Conservation (phyloP, 2,797 vertebrate species). For the Bradypodion pumilum region DNA sequence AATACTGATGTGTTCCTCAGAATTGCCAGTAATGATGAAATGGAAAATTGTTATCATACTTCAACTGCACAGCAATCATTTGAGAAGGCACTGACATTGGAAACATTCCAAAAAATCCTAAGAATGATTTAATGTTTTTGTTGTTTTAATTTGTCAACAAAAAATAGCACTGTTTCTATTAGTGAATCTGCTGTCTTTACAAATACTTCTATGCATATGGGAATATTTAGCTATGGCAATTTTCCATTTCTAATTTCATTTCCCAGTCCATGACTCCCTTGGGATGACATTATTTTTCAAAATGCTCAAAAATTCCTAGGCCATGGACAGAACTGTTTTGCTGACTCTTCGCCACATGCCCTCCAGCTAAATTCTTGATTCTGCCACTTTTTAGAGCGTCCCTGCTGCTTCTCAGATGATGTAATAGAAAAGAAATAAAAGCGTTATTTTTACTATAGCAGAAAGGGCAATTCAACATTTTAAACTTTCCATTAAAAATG, state of each 20-base stretch:
- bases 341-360: conserved; percentile 43
- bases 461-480: conserved; percentile 61
- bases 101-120: conserved; percentile 63
- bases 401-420: conserved; percentile 67
- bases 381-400: conserved; percentile 51
- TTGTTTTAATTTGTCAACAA: conserved; percentile 41
- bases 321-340: conserved; percentile 51
- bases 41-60: conserved; percentile 60
- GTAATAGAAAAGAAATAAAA: conserved; percentile 75
- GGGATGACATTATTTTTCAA: conserved; percentile 65
- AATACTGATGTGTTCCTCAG: conserved; percentile 20
- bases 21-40: conserved; percentile 47
- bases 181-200: conserved; percentile 28
- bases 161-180: conserved; percentile 66
- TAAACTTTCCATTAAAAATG: conserved; percentile 69
- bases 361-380: conserved; percentile 42
- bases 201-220: conserved; percentile 33
- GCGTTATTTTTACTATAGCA: conserved; percentile 51
- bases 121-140: conserved; percentile 18
- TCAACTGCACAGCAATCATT: conserved; percentile 51
- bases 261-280: conserved; percentile 59
- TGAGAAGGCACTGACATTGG: conserved; percentile 57
- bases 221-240: conserved; percentile 53
- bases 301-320: conserved; percentile 67
- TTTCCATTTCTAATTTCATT: conserved; percentile 66